phyloP scores from a whole-genome alignment of 2,888 invertebrate species.

The Phengaris alcon region DNA sequence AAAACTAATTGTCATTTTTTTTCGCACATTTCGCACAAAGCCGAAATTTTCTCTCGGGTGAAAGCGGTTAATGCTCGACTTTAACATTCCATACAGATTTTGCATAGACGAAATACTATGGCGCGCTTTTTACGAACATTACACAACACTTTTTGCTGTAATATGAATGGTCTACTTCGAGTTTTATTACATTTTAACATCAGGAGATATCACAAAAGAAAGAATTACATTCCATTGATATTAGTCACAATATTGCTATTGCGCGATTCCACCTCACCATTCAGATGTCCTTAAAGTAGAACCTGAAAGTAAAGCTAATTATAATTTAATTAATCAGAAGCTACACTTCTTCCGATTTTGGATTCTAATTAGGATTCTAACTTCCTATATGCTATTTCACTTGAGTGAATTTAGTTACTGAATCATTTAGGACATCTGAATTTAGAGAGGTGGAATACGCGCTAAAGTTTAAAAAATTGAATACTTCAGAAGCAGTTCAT shows the following conservation, averaged over 20 bases:
- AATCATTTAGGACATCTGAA: no score
- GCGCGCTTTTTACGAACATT: background rate
- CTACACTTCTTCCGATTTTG: no score
- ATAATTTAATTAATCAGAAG: no score
- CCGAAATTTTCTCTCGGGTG: conserved; percentile 15
- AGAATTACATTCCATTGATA: background rate
- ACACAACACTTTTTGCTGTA: background rate
- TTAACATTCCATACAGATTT: conserved; percentile 18
- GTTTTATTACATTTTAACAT: conserved; percentile 5
- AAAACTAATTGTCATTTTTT: conserved; percentile 12
- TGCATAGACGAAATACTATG: conserved; percentile 14
- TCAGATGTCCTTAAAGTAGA: no score
- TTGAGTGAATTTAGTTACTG: no score
- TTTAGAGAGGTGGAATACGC: no score
- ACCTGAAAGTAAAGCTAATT: no score
- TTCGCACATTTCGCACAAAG: conserved; percentile 26
- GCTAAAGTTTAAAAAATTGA: no score
- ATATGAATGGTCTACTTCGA: background rate
- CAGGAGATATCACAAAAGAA: background rate
- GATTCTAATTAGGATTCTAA: no score
- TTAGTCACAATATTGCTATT: background rate
- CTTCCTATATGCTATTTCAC: no score
- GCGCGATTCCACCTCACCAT: no score
- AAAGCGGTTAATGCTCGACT: conserved; percentile 19
- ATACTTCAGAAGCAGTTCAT: no score